Base-by-base conservation (phyloP, 2,888 invertebrate species). In the Abscondita cerata region DNA sequence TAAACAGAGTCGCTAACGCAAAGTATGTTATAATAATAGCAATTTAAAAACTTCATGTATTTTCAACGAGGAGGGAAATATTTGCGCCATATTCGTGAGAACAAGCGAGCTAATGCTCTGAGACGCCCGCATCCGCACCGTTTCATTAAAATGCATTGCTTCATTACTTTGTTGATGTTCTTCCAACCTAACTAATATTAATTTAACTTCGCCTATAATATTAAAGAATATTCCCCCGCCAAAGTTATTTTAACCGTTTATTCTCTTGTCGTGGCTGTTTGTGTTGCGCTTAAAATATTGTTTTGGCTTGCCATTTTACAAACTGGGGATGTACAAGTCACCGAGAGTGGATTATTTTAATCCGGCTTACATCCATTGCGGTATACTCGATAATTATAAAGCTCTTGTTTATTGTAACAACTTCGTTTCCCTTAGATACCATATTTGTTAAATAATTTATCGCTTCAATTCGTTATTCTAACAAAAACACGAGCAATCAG, bases 121-220 rank as follows among this genome's bases (percentile, higher is more conserved):
- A 56, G 56, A 52, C 52, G 52, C 33, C 55, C 56, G 52, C 53
- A 52, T 62, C 59, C 63, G 58, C 51, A 58, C 38, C 44, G 62
- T 63, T 63, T 63, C 63, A 63, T 63, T 63, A 63, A 63, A 63
- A 63, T 63, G 63, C 63, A 63, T 63, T 63, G 63, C 63, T 63
- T 63, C 63, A 63, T 63, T 63, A 63, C 59, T 53, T 58, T 58
- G 62, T 62, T 58, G 63, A 63, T 63, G 54, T 59, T 63, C 59
- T 55, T 59, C 63, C 63, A 41, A 54, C 63, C 58, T 51, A 59
- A 59, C 58, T 55, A 63, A 63, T 59, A 63, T 63, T 63, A 63
- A 63, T 63, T 63, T 59, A 63, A 58, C 62, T 63, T 59, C 52
- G 54, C 51, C 59, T 63, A 63, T 63, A 63, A 63, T 59, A 55